Evolutionary conservation across 2,888 invertebrate species (phyloP), one percentile per base, ranked within the genome.

Genomic region (Drosophila silvestris): DNA sequence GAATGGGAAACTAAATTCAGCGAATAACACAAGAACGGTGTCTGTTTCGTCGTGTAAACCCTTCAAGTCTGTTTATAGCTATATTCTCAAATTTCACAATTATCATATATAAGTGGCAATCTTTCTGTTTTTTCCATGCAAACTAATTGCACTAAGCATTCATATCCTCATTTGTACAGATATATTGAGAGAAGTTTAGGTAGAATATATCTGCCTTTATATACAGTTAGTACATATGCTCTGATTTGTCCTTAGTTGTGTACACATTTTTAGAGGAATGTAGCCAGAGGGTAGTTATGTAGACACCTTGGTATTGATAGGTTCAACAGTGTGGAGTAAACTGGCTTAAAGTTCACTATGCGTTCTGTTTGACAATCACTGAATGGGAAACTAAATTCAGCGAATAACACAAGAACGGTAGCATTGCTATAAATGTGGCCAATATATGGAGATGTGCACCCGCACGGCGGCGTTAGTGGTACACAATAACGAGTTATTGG

Each of bases 341-440:
- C 70, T 58, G 62, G 10, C 52, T 58, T 65, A 50, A 10, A 37
- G 51, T 68, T 90, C 76, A 54, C 32, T 93, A 50, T 93, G 50
- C 85, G 93, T 92, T 91, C 93, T 91, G 83, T 92, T 93, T 91
- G 93, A 93, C 92, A 72, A 84, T 83, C 87, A 32, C 83, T 77
- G 65, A 88, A 77, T 62, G 79, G 74, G 7, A 7, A 0, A 33
- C 50, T 64, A 65, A 74, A 66, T 76, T 86, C 91, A 91, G 89
- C 83, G 78, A 92, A 91, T 79, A 93, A 93, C 93, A 93, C 92
- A 91, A 92, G 91, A 91, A 91, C 92, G 85, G 57, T 77, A 35
- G 6, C 22, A 16, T 39, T 72, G 51, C 32, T 19, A 33, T 19
- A 30, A 66, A 60, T 92, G 91, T 92, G 47, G 82, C 88, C 85